A percentile compares a stretch with the other conserved stretches of the same genome.
Conservation (phyloP, 2,113 vertebrate species). For the Emydocephalus ijimae region DNA sequence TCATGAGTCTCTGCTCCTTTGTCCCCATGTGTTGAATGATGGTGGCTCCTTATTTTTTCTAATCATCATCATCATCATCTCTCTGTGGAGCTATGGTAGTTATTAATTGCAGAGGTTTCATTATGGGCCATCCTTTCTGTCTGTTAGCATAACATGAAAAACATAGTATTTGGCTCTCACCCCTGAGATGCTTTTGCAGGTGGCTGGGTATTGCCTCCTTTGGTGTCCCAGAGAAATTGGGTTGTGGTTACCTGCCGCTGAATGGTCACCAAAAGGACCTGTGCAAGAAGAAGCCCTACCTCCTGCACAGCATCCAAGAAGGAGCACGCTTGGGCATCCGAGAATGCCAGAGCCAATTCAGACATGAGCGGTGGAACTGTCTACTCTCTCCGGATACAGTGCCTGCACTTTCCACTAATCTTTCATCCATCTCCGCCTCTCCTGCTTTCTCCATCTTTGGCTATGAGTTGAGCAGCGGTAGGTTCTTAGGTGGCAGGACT, state of each 20-base stretch:
- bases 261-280: conserved; percentile 81
- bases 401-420: neutral
- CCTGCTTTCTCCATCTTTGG: conserved; percentile 70
- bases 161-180: neutral
- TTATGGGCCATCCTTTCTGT: neutral
- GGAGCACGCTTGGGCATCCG: conserved; percentile 84
- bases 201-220: conserved; percentile 84
- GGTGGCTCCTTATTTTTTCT: neutral
- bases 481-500: conserved; percentile 51
- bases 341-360: conserved; percentile 89
- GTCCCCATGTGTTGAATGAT: too few relatives aligned
- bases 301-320: conserved; percentile 83
- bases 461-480: conserved; percentile 84
- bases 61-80: neutral
- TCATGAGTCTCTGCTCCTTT: neutral
- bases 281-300: conserved; percentile 81
- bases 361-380: conserved; percentile 93
- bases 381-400: conserved; percentile 44
- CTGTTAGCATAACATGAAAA: neutral
- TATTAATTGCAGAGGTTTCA: neutral
- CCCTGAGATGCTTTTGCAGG: conserved; percentile 68
- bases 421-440: neutral
- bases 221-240: conserved; percentile 76
- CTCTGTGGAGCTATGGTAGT: neutral
- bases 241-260: conserved; percentile 77